A percentile compares a stretch with the other conserved stretches of the same genome.
These are phyloP conservation scores for Gorsachius magnificus DNA, from an alignment of 2,797 vertebrate species.

Conservation along the genomic window DNA sequence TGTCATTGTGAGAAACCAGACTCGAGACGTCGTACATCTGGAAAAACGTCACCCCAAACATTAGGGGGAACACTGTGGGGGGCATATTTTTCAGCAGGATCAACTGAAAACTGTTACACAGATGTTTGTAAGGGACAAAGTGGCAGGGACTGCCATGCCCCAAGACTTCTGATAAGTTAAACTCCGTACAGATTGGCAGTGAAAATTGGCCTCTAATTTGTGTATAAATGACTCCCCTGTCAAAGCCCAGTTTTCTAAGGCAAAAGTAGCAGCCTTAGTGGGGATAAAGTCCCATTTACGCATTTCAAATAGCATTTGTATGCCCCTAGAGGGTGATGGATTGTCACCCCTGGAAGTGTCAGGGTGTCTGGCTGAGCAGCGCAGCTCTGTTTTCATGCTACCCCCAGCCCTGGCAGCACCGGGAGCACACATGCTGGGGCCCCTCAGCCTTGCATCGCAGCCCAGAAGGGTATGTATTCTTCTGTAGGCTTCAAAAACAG, in stretches of 20 bases:
- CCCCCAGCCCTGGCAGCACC: accelerated
- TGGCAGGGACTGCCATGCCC: not conserved
- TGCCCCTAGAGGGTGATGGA: not conserved
- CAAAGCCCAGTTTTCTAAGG: not conserved
- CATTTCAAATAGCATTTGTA: not conserved
- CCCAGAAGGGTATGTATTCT: conserved; percentile 14
- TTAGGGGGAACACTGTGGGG: not conserved
- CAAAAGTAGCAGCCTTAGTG: not conserved
- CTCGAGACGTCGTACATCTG: not conserved
- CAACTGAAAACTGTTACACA: not conserved
- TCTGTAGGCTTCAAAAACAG: conserved; percentile 73
- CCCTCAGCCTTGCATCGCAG: not conserved
- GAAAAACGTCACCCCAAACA: not conserved
- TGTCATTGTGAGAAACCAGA: not conserved
- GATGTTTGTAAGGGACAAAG: not conserved
- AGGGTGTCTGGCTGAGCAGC: not conserved
- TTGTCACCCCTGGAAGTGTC: not conserved
- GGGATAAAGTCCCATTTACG: not conserved
- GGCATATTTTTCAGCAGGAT: not conserved
- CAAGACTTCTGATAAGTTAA: not conserved
- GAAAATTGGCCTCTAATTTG: not conserved
- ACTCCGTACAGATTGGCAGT: not conserved
- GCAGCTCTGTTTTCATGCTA: not conserved
- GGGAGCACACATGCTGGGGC: not conserved
- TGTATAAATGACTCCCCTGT: not conserved